Base-by-base conservation (phyloP, 2,797 vertebrate genomes). In the Tympanoctomys barrerae region DNA sequence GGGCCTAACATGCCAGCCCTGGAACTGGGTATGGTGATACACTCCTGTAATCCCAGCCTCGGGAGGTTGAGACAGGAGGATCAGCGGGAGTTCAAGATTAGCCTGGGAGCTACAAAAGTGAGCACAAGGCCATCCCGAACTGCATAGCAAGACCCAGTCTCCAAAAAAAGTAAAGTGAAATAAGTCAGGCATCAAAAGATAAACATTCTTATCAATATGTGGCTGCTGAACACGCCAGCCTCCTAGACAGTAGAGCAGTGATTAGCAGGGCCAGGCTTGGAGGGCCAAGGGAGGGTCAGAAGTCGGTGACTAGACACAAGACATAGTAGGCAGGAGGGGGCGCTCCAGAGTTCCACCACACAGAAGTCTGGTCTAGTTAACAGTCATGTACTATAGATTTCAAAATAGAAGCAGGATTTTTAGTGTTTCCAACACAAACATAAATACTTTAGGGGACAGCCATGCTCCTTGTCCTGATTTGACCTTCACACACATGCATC, bases 331-430 rank as follows among this genome's bases (percentile, higher is more conserved):
- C 26, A 61, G 24, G 79, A 61, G 80, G 46, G 86, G 33, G 75
- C 54, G 49, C 49, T 54, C 66, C 57, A 66, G 66, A 91, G 89
- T 36, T 24, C 28, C 36, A 13, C 9, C 46, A 12, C 57, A 54
- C 31, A 81, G 28, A 31, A 62, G 66, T 2, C 11, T 73, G 28
- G 54, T 73, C 9, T 21, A 57, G 49, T 57, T 19, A 52, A 52
- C 49, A 66, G 64, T 54, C 36, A 57, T 33, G 28, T 82, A 22
- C 57, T 21, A 18, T 12, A 68, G n/a, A 64, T 66, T 87, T 87
- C 83, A 91, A 82, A 87, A 49, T 24, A 86, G 31, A 75, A 81
- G 71, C 71, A 61, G 26, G n/a, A 64, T 46, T 87, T 81, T 81
- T 5, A 90, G n/a, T 73, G 21, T 59, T 81, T 22, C 36, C 78